Evolutionary conservation across 2,113 vertebrate genomes (phyloP), one percentile per base, ranked within the genome.

Genomic region (Eira barbara): DNA sequence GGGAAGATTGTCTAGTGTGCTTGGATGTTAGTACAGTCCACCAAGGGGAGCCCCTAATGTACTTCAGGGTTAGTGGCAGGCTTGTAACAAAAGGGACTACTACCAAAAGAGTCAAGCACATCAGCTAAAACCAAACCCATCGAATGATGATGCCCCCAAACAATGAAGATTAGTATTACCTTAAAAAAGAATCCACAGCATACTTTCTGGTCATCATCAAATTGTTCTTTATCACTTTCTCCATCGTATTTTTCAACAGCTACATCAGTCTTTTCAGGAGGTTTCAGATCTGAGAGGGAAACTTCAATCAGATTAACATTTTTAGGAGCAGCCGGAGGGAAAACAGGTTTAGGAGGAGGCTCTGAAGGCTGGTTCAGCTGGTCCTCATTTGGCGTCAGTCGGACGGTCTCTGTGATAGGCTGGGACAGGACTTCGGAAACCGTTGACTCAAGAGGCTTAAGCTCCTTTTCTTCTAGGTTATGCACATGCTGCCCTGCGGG

Each of bases 131-230:
- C 45, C 12, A 57, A 9, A 57, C 4, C 20, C 79, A 45, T 84
- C 89, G 9, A 92, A 79, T 4, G 15, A 21, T 67, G 45, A 89
- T 13, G 65, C n/a, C 59, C 27, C 23, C 31, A 18, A 52, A 55
- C 36, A 11, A 23, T 23, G 85, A 21, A 15, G 52, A 27, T 23
- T 9, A 39, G 55, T 18, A 97, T 96, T 98, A 99, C 99, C 99
- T 99, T 99, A 94, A 99, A 99, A 97, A 99, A 99, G 99, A 99
- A 99, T 78, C 99, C 99, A 95, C 99, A 99, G 98, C 99, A 99
- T 55, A 99, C 98, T 98, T 99, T 99, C 98, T 99, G 99, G 42
- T 99, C 99, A 39, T 99, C 99, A n/a, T 99, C 99, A 57, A 97
- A 92, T 49, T 98, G 99, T 59, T 99, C 99, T 97, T 97, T 98